Evolutionary conservation across 1,140 invertebrate species (phyloP).

Genomic region (Lycorma delicatula): DNA sequence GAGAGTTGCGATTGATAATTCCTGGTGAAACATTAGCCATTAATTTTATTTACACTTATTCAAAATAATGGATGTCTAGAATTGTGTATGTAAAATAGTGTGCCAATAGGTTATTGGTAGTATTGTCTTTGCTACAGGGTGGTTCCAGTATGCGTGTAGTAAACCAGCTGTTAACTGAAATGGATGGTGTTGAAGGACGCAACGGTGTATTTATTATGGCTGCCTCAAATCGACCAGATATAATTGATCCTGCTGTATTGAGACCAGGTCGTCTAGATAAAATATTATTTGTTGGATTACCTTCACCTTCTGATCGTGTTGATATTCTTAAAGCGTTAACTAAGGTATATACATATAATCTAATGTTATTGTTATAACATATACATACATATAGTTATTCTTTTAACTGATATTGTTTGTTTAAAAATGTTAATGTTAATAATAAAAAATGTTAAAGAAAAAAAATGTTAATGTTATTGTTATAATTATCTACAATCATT

Average conservation of each 20-base stretch:
- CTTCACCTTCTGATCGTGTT: constrained; percentile 62
- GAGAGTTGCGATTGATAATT: no score
- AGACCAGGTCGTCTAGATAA: constrained; percentile 92
- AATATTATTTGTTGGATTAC: constrained; percentile 88
- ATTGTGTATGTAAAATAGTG: no score
- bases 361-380: no score
- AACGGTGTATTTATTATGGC: constrained; percentile 91
- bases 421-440: no score
- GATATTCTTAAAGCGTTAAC: constrained; percentile 89
- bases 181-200: constrained; percentile 90
- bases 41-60: not conserved
- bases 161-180: constrained; percentile 96
- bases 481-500: no score
- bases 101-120: no score
- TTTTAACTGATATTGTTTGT: no score
- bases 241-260: constrained; percentile 84
- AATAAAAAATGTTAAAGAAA: no score
- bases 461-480: no score
- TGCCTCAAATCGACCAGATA: constrained; percentile 94
- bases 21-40: not conserved
- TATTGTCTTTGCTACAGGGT: constrained; percentile 41
- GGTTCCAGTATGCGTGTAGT: constrained; percentile 74
- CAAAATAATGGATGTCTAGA: no score
- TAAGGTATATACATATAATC: no score
- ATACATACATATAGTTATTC: no score